phyloP scores from a whole-genome alignment of 2,888 invertebrate species.

The Acanthopleura granulata region DNA sequence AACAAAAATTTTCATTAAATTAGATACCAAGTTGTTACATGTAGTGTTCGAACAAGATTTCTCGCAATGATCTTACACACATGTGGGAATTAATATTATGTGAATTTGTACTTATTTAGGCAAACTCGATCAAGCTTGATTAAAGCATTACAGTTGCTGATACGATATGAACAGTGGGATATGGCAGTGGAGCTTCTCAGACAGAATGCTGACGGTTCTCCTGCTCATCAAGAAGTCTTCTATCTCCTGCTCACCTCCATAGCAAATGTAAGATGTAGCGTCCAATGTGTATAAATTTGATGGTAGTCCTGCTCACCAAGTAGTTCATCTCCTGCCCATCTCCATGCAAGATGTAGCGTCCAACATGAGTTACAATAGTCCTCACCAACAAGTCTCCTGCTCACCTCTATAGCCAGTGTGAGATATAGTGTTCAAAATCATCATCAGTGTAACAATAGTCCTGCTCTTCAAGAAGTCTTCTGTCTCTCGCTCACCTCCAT shows the following conservation, averaged over 20 bases:
- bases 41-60: too few species aligned
- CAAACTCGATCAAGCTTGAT: not conserved
- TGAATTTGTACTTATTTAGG: conserved; percentile 7
- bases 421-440: too few species aligned
- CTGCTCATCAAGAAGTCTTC: conserved; percentile 1
- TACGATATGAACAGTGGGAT: conserved; percentile 20
- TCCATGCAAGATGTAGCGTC: too few species aligned
- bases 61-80: too few species aligned
- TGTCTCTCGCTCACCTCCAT: not conserved
- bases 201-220: conserved; percentile 3
- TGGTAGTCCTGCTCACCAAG: too few species aligned
- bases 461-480: not conserved
- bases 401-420: not conserved
- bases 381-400: not conserved
- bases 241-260: not conserved
- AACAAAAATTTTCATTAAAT: too few species aligned
- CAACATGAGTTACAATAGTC: too few species aligned
- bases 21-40: too few species aligned
- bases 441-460: too few species aligned
- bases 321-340: too few species aligned
- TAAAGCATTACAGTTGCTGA: conserved; percentile 11
- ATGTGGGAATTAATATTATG: not conserved
- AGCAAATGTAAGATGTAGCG: not conserved
- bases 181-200: not conserved
- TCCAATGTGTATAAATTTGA: too few species aligned